Evolutionary conservation across 1,140 invertebrate species (phyloP).

Genomic region (Musca vetustissima): DNA sequence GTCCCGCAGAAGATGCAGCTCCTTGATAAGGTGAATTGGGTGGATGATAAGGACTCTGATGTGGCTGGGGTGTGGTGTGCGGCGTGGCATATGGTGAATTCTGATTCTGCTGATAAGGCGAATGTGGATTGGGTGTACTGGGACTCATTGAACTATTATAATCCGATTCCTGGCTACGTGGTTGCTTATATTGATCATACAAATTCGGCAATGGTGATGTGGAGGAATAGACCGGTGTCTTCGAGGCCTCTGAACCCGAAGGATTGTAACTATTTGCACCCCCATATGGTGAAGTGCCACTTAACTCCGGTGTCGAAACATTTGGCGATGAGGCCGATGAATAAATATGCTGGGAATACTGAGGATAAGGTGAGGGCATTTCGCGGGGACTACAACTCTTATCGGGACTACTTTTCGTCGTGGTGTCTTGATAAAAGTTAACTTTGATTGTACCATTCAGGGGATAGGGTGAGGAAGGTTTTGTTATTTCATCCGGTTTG

Average conservation of each 20-base stretch:
- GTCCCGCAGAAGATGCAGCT: too few relatives aligned
- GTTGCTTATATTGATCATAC: conserved; percentile 60
- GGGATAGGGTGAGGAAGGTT: conserved; percentile 66
- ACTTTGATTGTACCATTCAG: conserved; percentile 73
- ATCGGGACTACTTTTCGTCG: conserved; percentile 70
- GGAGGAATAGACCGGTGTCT: conserved; percentile 50
- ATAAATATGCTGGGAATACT: conserved; percentile 65
- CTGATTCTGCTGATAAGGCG: conserved; percentile 52
- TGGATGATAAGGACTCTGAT: conserved; percentile 52
- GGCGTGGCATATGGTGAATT: conserved; percentile 57
- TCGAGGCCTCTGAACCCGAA: conserved; percentile 49
- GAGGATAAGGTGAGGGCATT: conserved; percentile 63
- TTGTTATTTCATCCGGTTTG: conserved; percentile 61
- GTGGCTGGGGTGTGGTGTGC: conserved; percentile 35
- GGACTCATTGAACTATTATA: conserved; percentile 56
- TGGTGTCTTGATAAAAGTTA: conserved; percentile 78
- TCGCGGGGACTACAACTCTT: conserved; percentile 70
- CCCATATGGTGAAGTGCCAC: conserved; percentile 49
- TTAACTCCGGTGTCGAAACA: conserved; percentile 50
- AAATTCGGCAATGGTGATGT: conserved; percentile 55
- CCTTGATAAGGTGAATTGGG: conserved; percentile 57
- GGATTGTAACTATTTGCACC: conserved; percentile 49
- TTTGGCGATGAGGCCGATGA: conserved; percentile 59
- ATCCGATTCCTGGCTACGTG: conserved; percentile 52
- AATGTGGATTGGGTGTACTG: conserved; percentile 54